Base-by-base conservation (phyloP, 1,140 invertebrate species). In the Pseudomyrmex sp. region DNA sequence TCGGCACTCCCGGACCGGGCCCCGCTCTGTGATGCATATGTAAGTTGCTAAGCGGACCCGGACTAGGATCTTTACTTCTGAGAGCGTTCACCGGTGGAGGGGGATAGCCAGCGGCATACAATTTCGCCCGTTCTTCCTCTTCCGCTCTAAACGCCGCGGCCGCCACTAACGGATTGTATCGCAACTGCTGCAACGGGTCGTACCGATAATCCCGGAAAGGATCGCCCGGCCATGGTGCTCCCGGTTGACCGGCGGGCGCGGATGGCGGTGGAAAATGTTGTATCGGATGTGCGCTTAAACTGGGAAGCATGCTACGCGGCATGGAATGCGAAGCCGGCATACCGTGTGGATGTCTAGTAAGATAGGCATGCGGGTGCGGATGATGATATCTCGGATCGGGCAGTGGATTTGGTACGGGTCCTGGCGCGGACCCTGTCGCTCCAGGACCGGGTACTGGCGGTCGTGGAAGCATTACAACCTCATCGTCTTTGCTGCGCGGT, bases 161-260 rank as follows among this genome's bases (percentile, higher is more conserved):
- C 82, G 97, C 96, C 94, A 97, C 96, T 48, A 97, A 93, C 1
- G 96, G 96, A 91, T 96, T 97, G 90, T 97, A 97, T 5, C 96
- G 95, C 88, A 96, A 92, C 58, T 93, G 95, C 83, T 96, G 95
- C 15, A 97, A 94, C 20, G 96, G 96, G 88, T 96, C 96, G 93
- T 95, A 96, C 88, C 94, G 95, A 90, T 97, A 97, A 92, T 97
- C 96, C 84, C 96, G 95, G 84, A 95, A 95, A 0, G 96, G 96
- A 88, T 96, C 95, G 8, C 95, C 92, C 3, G 96, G 94, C 88
- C 96, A 95, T 9, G 95, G 95, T 92, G 95, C 96, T 20, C 95
- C 95, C 1, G 96, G 94, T 58, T 96, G 95, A 0, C 91, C 88
- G 0, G 85, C 59, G 2, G 91, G 91, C 12, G 88, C 83, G 2